Percentiles rank a stretch among this genome's conserved stretches.
Evolutionary conservation across 2,797 vertebrate species (phyloP).

Genomic region (Hippopotamyrus pictus): DNA sequence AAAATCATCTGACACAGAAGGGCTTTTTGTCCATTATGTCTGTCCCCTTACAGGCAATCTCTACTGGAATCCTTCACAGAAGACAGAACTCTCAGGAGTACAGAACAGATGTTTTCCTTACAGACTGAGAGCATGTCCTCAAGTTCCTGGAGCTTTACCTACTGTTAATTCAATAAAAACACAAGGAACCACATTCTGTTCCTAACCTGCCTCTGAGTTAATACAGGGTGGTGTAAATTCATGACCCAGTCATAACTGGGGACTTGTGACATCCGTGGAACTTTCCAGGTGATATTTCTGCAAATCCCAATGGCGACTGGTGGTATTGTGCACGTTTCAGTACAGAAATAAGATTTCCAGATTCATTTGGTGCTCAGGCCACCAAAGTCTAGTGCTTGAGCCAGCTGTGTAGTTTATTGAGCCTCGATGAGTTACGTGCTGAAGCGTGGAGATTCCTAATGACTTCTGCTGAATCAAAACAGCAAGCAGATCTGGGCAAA

Average conservation of each 20-base stretch:
- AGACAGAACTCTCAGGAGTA: background rate
- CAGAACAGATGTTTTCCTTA: background rate
- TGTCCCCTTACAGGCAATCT: background rate
- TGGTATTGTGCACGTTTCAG: background rate
- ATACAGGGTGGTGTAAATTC: background rate
- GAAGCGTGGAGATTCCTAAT: background rate
- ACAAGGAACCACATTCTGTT: background rate
- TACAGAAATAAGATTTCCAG: background rate
- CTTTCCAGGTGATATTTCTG: background rate
- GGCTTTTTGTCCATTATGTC: background rate
- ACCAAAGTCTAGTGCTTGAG: background rate
- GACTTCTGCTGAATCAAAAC: background rate
- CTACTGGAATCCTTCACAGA: background rate
- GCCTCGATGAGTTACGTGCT: background rate
- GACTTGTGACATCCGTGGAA: background rate
- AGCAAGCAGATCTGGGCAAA: background rate
- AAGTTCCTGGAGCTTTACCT: background rate
- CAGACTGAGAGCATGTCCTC: background rate
- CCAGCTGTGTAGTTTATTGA: background rate
- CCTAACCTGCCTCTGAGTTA: background rate
- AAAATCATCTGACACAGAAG: background rate
- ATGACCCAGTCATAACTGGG: background rate
- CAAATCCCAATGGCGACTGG: background rate
- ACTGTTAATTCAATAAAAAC: slow-evolving; percentile 5
- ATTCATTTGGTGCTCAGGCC: background rate